Conservation (phyloP, 35 echinoderm and acorn worm species). For the Apostichopus parvimensis region DNA sequence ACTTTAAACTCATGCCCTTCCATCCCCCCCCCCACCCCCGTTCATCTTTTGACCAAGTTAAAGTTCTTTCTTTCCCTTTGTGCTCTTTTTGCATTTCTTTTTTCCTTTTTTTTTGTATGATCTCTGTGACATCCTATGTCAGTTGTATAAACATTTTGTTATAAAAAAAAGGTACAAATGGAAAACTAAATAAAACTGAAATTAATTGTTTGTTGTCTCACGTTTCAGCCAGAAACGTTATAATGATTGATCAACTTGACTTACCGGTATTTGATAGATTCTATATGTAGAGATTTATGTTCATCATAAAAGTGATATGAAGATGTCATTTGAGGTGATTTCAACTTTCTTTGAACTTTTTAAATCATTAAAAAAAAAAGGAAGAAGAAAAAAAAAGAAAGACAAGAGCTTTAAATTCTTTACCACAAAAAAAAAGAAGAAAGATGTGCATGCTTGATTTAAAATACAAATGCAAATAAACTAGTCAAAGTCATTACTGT, state of each 20-base stretch:
- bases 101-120: too few relatives aligned
- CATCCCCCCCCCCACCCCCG: too few relatives aligned
- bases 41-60: too few relatives aligned
- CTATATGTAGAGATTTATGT: constrained; percentile 5
- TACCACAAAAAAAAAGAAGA: background rate
- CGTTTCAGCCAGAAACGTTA: background rate
- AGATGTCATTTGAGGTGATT: background rate
- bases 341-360: background rate
- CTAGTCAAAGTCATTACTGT: background rate
- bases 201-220: background rate
- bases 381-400: background rate
- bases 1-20: too few relatives aligned
- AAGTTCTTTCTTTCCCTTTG: too few relatives aligned
- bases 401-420: background rate
- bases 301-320: background rate
- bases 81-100: too few relatives aligned
- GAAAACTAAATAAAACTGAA: too few relatives aligned
- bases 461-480: background rate
- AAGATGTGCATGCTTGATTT: background rate
- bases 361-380: background rate
- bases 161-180: too few relatives aligned
- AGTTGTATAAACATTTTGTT: too few relatives aligned
- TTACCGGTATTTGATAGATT: background rate
- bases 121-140: too few relatives aligned
- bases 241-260: background rate